phyloP scores from a whole-genome alignment of 2,113 vertebrate species.

The Hippopotamus amphibius region DNA sequence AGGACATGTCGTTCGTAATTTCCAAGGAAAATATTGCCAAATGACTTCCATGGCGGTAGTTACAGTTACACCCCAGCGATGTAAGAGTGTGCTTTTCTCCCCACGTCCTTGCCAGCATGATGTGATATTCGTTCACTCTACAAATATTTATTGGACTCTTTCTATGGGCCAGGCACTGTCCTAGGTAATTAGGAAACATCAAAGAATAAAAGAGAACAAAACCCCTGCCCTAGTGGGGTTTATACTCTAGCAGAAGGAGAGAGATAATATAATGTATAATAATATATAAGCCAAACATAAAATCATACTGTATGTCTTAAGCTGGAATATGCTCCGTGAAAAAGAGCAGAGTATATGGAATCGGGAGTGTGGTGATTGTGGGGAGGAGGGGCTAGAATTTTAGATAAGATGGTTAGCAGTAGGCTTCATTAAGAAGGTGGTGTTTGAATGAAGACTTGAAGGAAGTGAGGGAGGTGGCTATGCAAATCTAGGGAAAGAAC shows the following conservation, averaged over 20 bases:
- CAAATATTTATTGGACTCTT: not conserved
- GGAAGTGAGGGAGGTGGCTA: not conserved
- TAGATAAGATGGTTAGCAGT: not conserved
- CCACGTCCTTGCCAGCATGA: not conserved
- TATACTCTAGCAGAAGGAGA: not conserved
- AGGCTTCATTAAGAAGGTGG: not conserved
- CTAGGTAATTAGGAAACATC: not conserved
- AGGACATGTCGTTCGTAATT: not conserved
- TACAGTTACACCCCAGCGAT: not conserved
- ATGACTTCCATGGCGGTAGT: not conserved
- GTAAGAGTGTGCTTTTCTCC: not conserved
- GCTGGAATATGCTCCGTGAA: not conserved
- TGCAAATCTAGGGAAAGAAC: not conserved
- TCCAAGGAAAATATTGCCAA: not conserved
- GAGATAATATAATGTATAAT: not conserved
- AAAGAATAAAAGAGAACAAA: not conserved
- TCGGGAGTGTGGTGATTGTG: not conserved
- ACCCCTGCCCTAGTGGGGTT: not conserved
- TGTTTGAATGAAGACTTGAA: not conserved
- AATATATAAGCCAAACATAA: not conserved
- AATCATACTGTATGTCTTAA: not conserved
- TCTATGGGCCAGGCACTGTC: not conserved
- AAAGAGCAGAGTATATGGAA: not conserved
- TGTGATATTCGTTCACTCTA: not conserved
- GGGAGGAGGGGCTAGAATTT: not conserved